Percentiles rank a stretch among this genome's conserved stretches.
phyloP scores from a whole-genome alignment of 2,888 invertebrate species.

The Neoaliturus tenellus region DNA sequence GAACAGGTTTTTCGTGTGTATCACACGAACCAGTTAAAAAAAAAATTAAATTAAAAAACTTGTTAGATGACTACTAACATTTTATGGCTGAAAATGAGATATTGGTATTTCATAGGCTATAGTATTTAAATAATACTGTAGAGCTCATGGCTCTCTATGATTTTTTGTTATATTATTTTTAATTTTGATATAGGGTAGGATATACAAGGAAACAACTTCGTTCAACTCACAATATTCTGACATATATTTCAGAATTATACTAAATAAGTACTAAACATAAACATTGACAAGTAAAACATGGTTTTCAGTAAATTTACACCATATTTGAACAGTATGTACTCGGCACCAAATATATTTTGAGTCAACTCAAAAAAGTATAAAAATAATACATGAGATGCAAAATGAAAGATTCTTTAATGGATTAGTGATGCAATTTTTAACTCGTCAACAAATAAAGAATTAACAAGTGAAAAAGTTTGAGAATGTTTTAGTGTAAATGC shows the following conservation, averaged over 20 bases:
- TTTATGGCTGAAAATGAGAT: too few relatives aligned
- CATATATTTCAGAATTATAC: constrained; percentile 49
- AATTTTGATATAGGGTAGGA: neutral
- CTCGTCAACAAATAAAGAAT: constrained; percentile 33
- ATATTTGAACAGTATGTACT: neutral
- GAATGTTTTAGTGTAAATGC: constrained; percentile 43
- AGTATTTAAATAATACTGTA: too few relatives aligned
- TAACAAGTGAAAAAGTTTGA: neutral
- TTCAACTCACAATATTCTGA: constrained; percentile 45
- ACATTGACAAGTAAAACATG: constrained; percentile 43
- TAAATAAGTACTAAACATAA: constrained; percentile 52
- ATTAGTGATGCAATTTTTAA: constrained; percentile 2
- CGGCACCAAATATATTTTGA: neutral
- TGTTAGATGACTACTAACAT: too few relatives aligned
- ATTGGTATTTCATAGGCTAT: too few relatives aligned
- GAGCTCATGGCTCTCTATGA: too few relatives aligned
- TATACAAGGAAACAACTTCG: neutral
- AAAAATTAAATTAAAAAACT: too few relatives aligned
- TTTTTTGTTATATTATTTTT: neutral
- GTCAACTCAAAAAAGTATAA: too few relatives aligned
- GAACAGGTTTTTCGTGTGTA: too few relatives aligned
- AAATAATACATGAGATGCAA: too few relatives aligned
- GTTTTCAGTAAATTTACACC: constrained; percentile 13
- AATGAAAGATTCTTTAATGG: neutral
- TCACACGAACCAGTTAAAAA: too few relatives aligned